Evolutionary conservation across 2,888 invertebrate species (phyloP).

Genomic region (Trachelus troglodyta): DNA sequence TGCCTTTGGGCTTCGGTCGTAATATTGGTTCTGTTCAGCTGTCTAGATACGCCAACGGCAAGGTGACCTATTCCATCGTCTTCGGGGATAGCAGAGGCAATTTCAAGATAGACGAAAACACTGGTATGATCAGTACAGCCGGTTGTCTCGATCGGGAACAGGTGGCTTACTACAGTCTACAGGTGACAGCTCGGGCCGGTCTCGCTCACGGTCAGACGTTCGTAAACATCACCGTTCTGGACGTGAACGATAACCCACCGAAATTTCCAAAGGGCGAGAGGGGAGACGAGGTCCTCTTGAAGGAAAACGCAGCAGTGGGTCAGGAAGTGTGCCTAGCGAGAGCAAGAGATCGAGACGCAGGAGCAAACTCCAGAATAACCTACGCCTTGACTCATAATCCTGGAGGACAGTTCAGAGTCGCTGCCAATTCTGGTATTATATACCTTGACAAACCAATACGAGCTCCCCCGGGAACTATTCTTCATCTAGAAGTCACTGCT

Average conservation of each 20-base stretch:
- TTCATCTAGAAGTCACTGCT: conserved; percentile 84
- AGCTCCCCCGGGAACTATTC: conserved; percentile 77
- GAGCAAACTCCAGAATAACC: conserved; percentile 86
- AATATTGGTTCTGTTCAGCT: conserved; percentile 83
- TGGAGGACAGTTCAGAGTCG: conserved; percentile 85
- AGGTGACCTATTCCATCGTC: conserved; percentile 80
- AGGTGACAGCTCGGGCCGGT: conserved; percentile 82
- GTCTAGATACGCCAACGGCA: conserved; percentile 50
- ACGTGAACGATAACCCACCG: conserved; percentile 93
- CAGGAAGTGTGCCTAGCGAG: conserved; percentile 91
- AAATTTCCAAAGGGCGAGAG: conserved; percentile 79
- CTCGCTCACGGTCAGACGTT: conserved; percentile 81
- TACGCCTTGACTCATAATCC: conserved; percentile 86
- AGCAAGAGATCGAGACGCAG: conserved; percentile 89
- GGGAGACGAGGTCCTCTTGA: conserved; percentile 79
- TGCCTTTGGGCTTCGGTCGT: conserved; percentile 69
- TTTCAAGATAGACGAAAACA: conserved; percentile 83
- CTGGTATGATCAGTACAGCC: conserved; percentile 82
- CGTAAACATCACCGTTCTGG: conserved; percentile 84
- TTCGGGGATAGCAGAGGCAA: conserved; percentile 82
- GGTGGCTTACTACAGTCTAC: conserved; percentile 79
- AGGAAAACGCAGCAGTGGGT: conserved; percentile 93
- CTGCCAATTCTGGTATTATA: conserved; percentile 88
- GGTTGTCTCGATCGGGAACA: conserved; percentile 88
- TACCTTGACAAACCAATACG: conserved; percentile 85